Evolutionary conservation across 1,140 invertebrate genomes (phyloP).

Genomic region (Brachionus angularis): DNA sequence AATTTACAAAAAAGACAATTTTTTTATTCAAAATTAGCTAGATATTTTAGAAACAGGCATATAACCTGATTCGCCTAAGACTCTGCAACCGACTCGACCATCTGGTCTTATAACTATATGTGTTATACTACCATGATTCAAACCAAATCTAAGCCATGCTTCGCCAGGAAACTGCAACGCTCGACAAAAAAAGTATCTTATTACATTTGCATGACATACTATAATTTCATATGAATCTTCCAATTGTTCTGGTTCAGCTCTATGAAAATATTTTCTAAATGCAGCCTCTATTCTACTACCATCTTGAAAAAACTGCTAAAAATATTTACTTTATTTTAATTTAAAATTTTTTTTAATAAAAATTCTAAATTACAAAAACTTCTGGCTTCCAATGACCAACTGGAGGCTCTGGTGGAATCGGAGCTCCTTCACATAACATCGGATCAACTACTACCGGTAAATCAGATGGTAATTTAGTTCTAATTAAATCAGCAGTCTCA

Average conservation of each 20-base stretch:
- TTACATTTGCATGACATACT: conserved; percentile 97
- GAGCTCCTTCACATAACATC: conserved; percentile 85
- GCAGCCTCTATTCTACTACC: conserved; percentile 93
- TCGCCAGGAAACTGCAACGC: conserved; percentile 94
- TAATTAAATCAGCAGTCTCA: conserved; percentile 81
- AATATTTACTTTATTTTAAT: background rate
- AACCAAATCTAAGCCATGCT: conserved; percentile 84
- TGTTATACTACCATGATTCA: conserved; percentile 89
- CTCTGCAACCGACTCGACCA: conserved; percentile 74
- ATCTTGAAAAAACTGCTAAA: conserved; percentile 61
- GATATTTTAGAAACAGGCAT: conserved; percentile 62
- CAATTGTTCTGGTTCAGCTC: conserved; percentile 74
- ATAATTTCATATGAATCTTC: conserved; percentile 83
- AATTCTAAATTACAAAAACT: conserved; percentile 63
- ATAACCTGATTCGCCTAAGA: conserved; percentile 80
- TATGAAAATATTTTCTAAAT: conserved; percentile 86
- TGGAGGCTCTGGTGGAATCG: conserved; percentile 80
- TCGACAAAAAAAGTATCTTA: conserved; percentile 92
- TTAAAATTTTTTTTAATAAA: background rate
- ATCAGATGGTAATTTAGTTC: conserved; percentile 63
- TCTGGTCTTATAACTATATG: conserved; percentile 78
- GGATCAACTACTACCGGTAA: conserved; percentile 64
- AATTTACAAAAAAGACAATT: background rate
- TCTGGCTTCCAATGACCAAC: conserved; percentile 78
- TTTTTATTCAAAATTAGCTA: conserved; percentile 2